Conservation (phyloP, 2,797 vertebrate species). For the Chrosomus eos region DNA sequence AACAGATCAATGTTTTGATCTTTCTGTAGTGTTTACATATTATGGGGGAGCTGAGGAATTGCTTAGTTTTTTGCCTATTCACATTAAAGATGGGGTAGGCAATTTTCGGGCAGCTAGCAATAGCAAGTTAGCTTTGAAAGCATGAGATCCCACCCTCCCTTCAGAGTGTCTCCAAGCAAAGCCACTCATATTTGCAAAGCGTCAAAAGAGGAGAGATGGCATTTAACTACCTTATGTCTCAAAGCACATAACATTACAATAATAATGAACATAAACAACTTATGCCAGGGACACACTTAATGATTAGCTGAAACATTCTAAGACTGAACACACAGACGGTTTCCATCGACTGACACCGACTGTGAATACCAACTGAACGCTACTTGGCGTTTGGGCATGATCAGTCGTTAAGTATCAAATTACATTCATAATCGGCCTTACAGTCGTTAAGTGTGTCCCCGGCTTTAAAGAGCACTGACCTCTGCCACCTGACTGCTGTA, state of each 20-base stretch:
- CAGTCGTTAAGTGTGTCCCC: too few species aligned
- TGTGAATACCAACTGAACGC: too few species aligned
- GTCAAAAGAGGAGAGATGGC: not conserved
- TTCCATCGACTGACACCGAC: too few species aligned
- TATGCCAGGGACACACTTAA: too few species aligned
- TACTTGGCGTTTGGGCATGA: too few species aligned
- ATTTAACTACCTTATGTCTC: not conserved
- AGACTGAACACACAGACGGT: too few species aligned
- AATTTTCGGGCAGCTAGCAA: not conserved
- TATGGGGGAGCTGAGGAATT: not conserved
- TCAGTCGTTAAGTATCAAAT: too few species aligned
- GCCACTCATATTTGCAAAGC: not conserved
- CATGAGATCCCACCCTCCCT: too few species aligned
- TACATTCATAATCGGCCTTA: too few species aligned
- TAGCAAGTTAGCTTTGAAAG: too few species aligned
- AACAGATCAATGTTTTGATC: conserved; percentile 16
- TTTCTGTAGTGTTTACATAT: not conserved
- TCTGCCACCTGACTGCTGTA: not conserved
- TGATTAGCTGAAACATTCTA: too few species aligned
- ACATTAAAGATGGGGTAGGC: not conserved
- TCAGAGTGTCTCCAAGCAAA: not conserved
- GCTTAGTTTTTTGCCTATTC: not conserved
- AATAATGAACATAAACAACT: not conserved
- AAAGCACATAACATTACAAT: not conserved
- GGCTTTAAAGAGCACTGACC: not conserved